A percentile compares a stretch with the other conserved stretches of the same genome.
Conservation (phyloP, 1,140 invertebrate genomes). For the Rhysida immarginata region DNA sequence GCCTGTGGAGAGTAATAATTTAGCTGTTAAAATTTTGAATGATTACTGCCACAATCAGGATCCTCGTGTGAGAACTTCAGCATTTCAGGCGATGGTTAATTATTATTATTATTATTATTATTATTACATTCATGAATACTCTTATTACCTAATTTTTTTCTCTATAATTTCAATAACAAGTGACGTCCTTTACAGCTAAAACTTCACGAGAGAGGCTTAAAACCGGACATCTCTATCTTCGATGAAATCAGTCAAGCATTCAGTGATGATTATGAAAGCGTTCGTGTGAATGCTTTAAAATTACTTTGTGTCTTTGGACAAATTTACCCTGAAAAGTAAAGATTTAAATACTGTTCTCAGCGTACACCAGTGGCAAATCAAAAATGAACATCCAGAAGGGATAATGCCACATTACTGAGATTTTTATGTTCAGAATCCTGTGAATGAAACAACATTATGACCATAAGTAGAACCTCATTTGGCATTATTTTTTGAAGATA, state of each 20-base stretch:
- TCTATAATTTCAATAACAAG: background rate
- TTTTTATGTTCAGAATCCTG: too few relatives aligned
- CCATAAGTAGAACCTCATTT: too few relatives aligned
- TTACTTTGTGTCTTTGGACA: slow-evolving; percentile 70
- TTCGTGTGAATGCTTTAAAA: slow-evolving; percentile 66
- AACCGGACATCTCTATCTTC: slow-evolving; percentile 61
- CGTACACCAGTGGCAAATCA: too few relatives aligned
- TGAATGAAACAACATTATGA: too few relatives aligned
- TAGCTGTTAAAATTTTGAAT: slow-evolving; percentile 46
- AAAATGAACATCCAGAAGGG: too few relatives aligned
- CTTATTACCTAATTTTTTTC: background rate
- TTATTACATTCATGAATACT: too few relatives aligned
- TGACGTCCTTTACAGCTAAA: slow-evolving; percentile 31
- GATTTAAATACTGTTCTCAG: too few relatives aligned
- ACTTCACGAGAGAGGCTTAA: slow-evolving; percentile 61
- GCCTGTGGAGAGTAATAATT: slow-evolving; percentile 34
- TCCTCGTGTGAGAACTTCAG: slow-evolving; percentile 71
- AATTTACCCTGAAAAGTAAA: slow-evolving; percentile 71
- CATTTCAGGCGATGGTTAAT: slow-evolving; percentile 66
- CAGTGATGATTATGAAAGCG: slow-evolving; percentile 88
- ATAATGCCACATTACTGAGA: too few relatives aligned
- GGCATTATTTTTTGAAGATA: too few relatives aligned
- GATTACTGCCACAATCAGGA: slow-evolving; percentile 75
- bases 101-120: too few relatives aligned
- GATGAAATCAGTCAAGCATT: slow-evolving; percentile 62